These are phyloP conservation scores for Mylabris sibirica DNA, from an alignment of 2,888 invertebrate species.

Conservation along the genomic window DNA sequence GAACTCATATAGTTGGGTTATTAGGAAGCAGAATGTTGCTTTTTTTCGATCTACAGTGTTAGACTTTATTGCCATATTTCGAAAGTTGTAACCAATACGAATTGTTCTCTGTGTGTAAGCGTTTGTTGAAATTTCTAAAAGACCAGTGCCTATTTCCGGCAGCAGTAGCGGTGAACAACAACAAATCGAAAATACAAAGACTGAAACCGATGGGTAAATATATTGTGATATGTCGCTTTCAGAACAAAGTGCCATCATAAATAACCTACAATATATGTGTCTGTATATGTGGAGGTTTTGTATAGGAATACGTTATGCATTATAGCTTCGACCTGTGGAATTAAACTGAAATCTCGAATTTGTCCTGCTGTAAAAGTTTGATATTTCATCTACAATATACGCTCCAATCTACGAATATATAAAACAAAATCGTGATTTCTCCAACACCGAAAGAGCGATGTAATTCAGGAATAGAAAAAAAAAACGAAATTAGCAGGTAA, in stretches of 20 bases:
- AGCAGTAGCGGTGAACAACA: neutral
- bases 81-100: neutral
- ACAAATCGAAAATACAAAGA: conserved; percentile 3
- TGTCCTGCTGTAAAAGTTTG: neutral
- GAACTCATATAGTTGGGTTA: neutral
- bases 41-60: neutral
- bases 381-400: neutral
- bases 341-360: conserved; percentile 1
- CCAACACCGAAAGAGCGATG: neutral
- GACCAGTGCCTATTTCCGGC: neutral
- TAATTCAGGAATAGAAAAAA: neutral
- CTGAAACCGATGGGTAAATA: conserved; percentile 8
- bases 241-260: conserved; percentile 8
- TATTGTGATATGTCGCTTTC: conserved; percentile 1
- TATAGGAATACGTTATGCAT: neutral
- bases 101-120: neutral
- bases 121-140: neutral
- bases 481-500: neutral
- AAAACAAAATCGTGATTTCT: no score
- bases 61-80: neutral
- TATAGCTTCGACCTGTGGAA: conserved; percentile 4
- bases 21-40: neutral
- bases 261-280: neutral
- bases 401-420: no score
- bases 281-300: no score